phyloP scores from a whole-genome alignment of 2,888 invertebrate species.

The Colletes collaris region DNA sequence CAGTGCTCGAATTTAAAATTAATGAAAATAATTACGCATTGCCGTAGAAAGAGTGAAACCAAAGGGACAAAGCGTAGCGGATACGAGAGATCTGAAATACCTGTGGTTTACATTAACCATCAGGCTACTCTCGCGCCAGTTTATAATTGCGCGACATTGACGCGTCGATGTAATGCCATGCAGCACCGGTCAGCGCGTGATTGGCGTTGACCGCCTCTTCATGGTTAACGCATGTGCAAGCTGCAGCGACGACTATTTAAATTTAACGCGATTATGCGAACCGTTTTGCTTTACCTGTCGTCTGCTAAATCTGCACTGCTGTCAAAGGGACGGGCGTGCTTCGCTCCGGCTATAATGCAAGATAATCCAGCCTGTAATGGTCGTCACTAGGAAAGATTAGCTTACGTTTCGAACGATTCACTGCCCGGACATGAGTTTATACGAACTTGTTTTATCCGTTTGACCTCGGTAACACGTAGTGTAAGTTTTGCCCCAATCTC shows the following conservation, averaged over 20 bases:
- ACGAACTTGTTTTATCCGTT: too few species aligned
- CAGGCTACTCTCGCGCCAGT: constrained; percentile 36
- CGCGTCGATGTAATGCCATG: constrained; percentile 33
- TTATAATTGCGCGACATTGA: constrained; percentile 57
- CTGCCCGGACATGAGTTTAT: too few species aligned
- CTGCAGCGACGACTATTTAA: constrained; percentile 54
- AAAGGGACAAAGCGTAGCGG: neutral
- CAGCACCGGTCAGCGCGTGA: constrained; percentile 46
- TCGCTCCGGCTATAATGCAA: constrained; percentile 35
- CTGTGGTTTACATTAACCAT: constrained; percentile 40
- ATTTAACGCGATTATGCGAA: constrained; percentile 53
- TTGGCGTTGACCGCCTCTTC: constrained; percentile 53
- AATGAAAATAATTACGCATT: too few species aligned
- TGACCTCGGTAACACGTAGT: too few species aligned
- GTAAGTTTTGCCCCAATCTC: too few species aligned
- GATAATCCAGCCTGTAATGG: constrained; percentile 51
- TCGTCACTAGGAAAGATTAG: constrained; percentile 14
- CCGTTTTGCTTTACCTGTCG: constrained; percentile 54
- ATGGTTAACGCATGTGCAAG: constrained; percentile 37
- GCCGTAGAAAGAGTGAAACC: too few species aligned
- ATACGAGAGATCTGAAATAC: constrained; percentile 19
- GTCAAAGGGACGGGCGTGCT: constrained; percentile 50
- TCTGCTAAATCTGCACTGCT: constrained; percentile 48
- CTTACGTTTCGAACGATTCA: constrained; percentile 11
- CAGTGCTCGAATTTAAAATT: too few species aligned